Base-by-base conservation (phyloP, 1,140 invertebrate species). In the Alviniconcha marisindica region DNA sequence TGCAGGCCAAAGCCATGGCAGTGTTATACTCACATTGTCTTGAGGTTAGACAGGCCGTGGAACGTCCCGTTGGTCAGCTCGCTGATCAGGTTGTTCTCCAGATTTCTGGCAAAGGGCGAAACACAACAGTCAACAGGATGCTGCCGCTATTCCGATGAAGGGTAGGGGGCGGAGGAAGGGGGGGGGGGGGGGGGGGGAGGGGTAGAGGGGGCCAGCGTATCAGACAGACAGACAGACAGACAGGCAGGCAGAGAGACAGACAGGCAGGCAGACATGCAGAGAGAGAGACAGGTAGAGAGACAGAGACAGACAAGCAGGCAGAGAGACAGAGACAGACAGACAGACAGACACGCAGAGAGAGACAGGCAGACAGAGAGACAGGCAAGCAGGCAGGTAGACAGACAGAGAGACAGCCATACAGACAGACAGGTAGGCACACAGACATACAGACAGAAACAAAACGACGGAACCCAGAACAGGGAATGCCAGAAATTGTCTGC, bases 51-150 rank as follows among this genome's bases (percentile, higher is more conserved):
- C 48, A 88, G 71, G 24, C 87, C 87, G 36, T 77, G 56, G 56
- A 88, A 88, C 2, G 87, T 86, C 42, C 79, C 87, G 77, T 87
- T 88, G 5, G 42, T 69, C 18, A 88, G 54, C 18, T 38, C 51
- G 24, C 42, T 84, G 31, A 88, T 71, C 18, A 74, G 15, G 82
- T 88, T 88, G 38, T 83, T 74, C n/a, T 81, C 78, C 36, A 88
- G 66, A 73, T 87, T 87, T 42, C 87, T 88, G 54, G 14, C 48
- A 84, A 40, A 63, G 48, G n/a, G n/a, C n/a, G 28, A 24, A 60
- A 14, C 21, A 18, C 56, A 60, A 18, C 56, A 60, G 7, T n/a
- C n/a, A n/a, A 5, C 4, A 60, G 0, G 28, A 0, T 0, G 18
- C 18, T 51, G 18, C 18, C 18, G 48, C n/a, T 51, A 51, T 21